These are phyloP conservation scores for Anthophora plumipes DNA, from an alignment of 2,888 invertebrate genomes.

Conservation along the genomic window DNA sequence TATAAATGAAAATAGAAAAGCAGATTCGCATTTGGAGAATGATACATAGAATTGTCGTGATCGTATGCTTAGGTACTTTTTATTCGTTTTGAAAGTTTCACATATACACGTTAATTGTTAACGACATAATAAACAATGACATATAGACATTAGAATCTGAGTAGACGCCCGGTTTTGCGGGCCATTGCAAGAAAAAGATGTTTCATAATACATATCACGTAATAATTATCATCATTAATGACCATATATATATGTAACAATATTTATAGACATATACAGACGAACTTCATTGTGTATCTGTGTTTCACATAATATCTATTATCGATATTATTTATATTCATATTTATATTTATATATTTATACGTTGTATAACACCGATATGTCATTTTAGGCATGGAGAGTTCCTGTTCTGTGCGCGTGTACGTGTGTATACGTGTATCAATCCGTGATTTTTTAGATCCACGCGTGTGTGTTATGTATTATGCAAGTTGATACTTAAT, in stretches of 20 bases:
- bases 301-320: constrained; percentile 52
- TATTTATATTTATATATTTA: constrained; percentile 42
- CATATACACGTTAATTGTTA: constrained; percentile 79
- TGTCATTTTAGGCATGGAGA: constrained; percentile 71
- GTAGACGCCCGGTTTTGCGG: constrained; percentile 61
- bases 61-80: constrained; percentile 71
- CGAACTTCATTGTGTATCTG: constrained; percentile 63
- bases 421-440: constrained; percentile 29
- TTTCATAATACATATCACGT: constrained; percentile 69
- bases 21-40: not conserved
- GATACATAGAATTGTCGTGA: not conserved
- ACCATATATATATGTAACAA: constrained; percentile 69
- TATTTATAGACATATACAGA: constrained; percentile 75
- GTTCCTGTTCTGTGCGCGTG: constrained; percentile 36
- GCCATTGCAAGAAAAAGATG: constrained; percentile 64
- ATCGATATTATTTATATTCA: constrained; percentile 43
- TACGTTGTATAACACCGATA: constrained; percentile 70
- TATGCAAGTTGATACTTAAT: constrained; percentile 3
- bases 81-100: constrained; percentile 77
- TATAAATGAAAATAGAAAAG: not conserved
- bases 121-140: constrained; percentile 79
- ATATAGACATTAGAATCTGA: constrained; percentile 77
- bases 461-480: constrained; percentile 2
- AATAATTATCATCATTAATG: constrained; percentile 65
- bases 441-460: constrained; percentile 7